Base-by-base conservation (phyloP, 1,140 invertebrate species). In the Trichomalopsis sarcophagae region DNA sequence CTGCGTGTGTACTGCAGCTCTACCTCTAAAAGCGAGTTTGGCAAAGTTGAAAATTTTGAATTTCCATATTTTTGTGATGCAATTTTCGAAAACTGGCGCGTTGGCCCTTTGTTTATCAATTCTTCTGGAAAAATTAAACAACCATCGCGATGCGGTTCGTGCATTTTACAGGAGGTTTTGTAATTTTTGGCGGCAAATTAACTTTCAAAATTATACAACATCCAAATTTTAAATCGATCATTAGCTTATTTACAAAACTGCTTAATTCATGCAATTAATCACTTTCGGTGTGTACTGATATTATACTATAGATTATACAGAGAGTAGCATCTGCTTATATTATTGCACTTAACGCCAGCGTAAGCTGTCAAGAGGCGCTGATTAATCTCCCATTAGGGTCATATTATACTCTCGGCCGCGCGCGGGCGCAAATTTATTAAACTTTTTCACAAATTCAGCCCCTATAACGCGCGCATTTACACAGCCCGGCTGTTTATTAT, bases 401-500 rank as follows among this genome's bases (percentile, higher is more conserved):
- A 71, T 21, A 30, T 71, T 71, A 71, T 36, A 36, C 33, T 6
- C 10, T 47, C 40, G 44, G 36, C n/a, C 21, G 33, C 33, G 33
- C 33, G 33, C 33, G 40, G 21, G 68, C 17, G 55, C 23, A 81
- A 47, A 81, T 81, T 81, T 23, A 80, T 68, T 80, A 80, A 80
- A n/a, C 55, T 80, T 78, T 66, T 79, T 71, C 69, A 81, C 17
- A 36, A 80, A 80, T 80, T 80, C 33, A 47, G n/a, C 33, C 30
- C 55, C 17, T 62, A 14, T 14, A 14, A 0, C 7, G 7, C 14
- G 2, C 17, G 55, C 5, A 62, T n/a, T 7, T n/a, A 62, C 9
- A 44, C 50, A 13, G 23, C 27, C 27, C 47, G 55, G 76, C 76
- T 62, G 27, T 78, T 68, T 68, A 80, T 78, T 47, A 62, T 4